Percentiles rank a stretch among this genome's conserved stretches.
phyloP scores from a whole-genome alignment of 2,888 invertebrate genomes.

The Microchrysa polita region DNA sequence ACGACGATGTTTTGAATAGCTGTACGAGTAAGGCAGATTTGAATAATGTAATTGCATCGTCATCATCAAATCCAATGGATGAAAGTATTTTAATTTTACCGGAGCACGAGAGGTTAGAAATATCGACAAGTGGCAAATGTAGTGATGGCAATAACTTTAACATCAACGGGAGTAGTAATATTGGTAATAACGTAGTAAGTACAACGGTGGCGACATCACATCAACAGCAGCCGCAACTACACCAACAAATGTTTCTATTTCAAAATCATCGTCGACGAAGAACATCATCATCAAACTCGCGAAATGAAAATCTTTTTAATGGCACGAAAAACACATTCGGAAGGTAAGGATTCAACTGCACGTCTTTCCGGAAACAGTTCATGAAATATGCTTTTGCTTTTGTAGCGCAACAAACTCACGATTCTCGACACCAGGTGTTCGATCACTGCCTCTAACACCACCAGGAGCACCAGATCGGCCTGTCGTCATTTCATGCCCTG shows the following conservation, averaged over 20 bases:
- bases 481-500: constrained; percentile 62
- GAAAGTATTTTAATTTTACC: constrained; percentile 60
- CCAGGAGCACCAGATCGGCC: constrained; percentile 63
- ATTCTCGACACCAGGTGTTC: constrained; percentile 59
- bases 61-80: constrained; percentile 55
- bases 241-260: constrained; percentile 44
- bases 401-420: constrained; percentile 57
- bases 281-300: constrained; percentile 59
- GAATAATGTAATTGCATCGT: not conserved
- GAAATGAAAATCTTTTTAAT: constrained; percentile 55
- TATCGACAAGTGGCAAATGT: constrained; percentile 57
- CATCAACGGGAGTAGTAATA: constrained; percentile 55
- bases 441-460: constrained; percentile 67
- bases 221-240: constrained; percentile 3
- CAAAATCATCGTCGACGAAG: constrained; percentile 57
- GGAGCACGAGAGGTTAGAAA: constrained; percentile 59
- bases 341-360: constrained; percentile 56
- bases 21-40: not conserved
- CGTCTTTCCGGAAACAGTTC: too few species aligned
- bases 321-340: constrained; percentile 56
- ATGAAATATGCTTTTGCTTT: constrained; percentile 38
- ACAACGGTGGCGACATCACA: constrained; percentile 15
- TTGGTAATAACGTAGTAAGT: constrained; percentile 23
- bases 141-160: constrained; percentile 54
- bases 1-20: not conserved